These are phyloP conservation scores for Ptilonorhynchus violaceus DNA, from an alignment of 2,113 vertebrate genomes.

Conservation along the genomic window DNA sequence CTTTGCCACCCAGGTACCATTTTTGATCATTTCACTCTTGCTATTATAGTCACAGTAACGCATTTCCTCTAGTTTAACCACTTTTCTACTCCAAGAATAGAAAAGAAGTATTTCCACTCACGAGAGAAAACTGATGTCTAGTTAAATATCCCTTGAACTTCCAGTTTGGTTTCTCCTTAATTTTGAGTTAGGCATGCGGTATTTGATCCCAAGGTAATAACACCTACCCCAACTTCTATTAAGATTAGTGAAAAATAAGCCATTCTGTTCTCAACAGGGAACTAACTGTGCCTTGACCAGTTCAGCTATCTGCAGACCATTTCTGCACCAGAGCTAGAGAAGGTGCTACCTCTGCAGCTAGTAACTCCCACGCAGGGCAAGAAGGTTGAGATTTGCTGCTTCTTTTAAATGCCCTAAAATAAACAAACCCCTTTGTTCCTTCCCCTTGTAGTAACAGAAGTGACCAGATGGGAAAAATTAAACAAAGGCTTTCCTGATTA, in stretches of 20 bases:
- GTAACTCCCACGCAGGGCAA: background rate
- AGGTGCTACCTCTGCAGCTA: background rate
- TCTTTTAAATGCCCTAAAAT: background rate
- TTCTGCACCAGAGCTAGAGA: background rate
- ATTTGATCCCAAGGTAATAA: background rate
- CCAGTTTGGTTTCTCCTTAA: background rate
- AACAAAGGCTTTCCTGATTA: conserved; percentile 37
- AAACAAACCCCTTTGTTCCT: conserved; percentile 10
- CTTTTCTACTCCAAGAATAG: background rate
- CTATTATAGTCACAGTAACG: background rate
- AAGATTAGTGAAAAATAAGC: background rate
- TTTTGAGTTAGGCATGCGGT: background rate
- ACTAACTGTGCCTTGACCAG: background rate
- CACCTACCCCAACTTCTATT: background rate
- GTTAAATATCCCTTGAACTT: background rate
- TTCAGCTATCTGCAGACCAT: background rate
- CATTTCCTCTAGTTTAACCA: background rate
- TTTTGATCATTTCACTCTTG: background rate
- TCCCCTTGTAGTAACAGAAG: background rate
- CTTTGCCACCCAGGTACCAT: background rate
- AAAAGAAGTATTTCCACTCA: background rate
- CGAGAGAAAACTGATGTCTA: background rate
- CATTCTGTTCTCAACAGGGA: background rate
- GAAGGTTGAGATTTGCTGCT: background rate
- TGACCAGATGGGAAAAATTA: conserved; percentile 29